Evolutionary conservation across 2,888 invertebrate genomes (phyloP), one percentile per base, ranked within the genome.

Genomic region (Paralinhomoeus sp.): DNA sequence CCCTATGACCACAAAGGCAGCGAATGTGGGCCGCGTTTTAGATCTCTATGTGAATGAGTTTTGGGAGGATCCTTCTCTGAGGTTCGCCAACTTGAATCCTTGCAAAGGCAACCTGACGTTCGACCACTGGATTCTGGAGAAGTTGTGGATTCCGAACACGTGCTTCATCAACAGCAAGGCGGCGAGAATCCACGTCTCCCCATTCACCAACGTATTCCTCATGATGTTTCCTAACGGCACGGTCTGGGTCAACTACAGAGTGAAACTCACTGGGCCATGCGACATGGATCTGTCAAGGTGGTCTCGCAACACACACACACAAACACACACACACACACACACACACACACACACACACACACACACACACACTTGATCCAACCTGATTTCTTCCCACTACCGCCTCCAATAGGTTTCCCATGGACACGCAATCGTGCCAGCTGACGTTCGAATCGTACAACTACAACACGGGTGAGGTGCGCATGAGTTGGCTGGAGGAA

Each of bases 181-280:
- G 22, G 60, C 60, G 7, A 50, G 52, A 34, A 57, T 60, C 35
- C 60, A 60, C 49, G 50, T 52, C 33, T 57, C 57, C 17, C 60
- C 60, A 18, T 60, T 61, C 47, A 50, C 52, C 15, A 60, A 60
- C 45, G 57, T 61, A 22, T 60, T 60, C 45, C 50, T 60, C 2
- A 60, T 60, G 60, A 53, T 60, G 15, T 60, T 58, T 42, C 60
- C 60, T 20, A 60, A 60, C 48, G 58, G 59, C 31, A 59, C 61
- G 5, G 52, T 60, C 18, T 60, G 60, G 60, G 52, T 56, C 13
- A 59, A 59, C 42, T 58, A 59, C 54, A 47, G 60, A 27, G 57
- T 60, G 24, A 58, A 57, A 43, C 49, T 55, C 27, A 58, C 52
- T 13, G 61, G 61, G 0, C 61, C 61, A 2, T 61, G 61, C 47